Evolutionary conservation across 2,113 vertebrate genomes (phyloP).

Genomic region (Gracilinanus agilis): DNA sequence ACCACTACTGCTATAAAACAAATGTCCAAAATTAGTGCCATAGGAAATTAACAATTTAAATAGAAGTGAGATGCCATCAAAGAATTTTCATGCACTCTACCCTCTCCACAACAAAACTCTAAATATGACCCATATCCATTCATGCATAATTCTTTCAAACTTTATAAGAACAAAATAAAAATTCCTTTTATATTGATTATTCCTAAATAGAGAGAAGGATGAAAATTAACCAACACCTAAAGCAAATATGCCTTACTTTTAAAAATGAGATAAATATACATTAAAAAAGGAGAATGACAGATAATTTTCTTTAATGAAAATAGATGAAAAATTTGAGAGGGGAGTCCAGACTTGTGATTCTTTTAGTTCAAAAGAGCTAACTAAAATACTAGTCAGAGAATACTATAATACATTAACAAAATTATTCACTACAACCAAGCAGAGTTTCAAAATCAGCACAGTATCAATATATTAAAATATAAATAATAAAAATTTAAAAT

Average conservation of each 20-base stretch:
- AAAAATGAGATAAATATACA: background rate
- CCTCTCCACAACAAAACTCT: background rate
- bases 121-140: background rate
- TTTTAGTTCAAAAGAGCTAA: background rate
- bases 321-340: background rate
- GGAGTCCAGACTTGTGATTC: background rate
- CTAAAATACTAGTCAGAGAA: background rate
- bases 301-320: background rate
- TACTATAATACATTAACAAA: background rate
- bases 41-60: background rate
- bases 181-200: background rate
- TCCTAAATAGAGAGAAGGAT: background rate
- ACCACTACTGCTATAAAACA: background rate
- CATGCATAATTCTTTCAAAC: background rate
- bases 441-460: background rate
- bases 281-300: background rate
- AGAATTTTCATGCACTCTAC: background rate
- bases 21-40: background rate
- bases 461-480: background rate
- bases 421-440: background rate
- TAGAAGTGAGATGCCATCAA: background rate
- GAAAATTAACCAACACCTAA: background rate
- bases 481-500: background rate
- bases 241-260: background rate
- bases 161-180: background rate